phyloP scores from a whole-genome alignment of 2,113 vertebrate species.

The Neolamprologus longior region DNA sequence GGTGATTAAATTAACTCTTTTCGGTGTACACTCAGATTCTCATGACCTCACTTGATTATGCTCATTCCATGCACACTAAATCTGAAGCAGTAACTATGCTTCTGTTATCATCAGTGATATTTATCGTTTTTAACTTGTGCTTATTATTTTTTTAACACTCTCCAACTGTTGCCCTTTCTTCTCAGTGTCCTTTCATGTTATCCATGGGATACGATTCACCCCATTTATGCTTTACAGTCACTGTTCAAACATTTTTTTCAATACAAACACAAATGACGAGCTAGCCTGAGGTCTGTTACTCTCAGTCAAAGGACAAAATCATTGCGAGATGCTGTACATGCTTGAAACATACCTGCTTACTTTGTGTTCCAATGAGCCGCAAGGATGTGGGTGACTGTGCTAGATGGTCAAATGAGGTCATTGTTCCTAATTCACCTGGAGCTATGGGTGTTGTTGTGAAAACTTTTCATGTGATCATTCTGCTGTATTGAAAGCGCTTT shows the following conservation, averaged over 20 bases:
- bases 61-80: neutral
- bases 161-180: neutral
- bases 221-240: neutral
- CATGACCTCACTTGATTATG: neutral
- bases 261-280: neutral
- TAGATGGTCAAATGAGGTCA: constrained; percentile 18
- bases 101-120: neutral
- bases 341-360: neutral
- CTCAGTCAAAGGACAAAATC: neutral
- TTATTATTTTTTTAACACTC: neutral
- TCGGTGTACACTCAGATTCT: neutral
- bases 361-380: neutral
- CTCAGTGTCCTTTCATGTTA: neutral
- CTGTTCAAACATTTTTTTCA: neutral
- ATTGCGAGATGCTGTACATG: neutral
- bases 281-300: neutral
- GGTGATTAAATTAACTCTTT: neutral
- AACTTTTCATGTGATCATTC: constrained; percentile 35
- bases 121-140: neutral
- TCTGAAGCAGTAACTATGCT: neutral
- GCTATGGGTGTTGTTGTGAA: constrained; percentile 2
- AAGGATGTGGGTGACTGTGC: constrained; percentile 23
- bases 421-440: constrained; percentile 50
- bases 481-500: constrained; percentile 6
- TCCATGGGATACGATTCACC: neutral